Base-by-base conservation (phyloP, 2,797 vertebrate species). In the Lagothrix lagotricha region DNA sequence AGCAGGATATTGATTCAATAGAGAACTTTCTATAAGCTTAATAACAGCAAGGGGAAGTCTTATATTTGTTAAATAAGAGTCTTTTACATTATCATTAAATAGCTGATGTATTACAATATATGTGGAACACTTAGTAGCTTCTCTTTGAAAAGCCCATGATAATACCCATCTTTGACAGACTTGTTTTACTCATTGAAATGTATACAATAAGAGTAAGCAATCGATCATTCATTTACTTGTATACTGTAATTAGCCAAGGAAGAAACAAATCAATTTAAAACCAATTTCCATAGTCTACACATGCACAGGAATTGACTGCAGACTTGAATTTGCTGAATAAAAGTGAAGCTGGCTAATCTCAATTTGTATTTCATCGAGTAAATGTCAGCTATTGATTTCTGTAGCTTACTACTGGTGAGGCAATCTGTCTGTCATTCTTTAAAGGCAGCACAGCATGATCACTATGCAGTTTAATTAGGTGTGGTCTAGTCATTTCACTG, bases 281-380 rank as follows among this genome's bases (percentile, higher is more conserved):
- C 97, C 96, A 95, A 96, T 97, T 97, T 96, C 93, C 87, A 85
- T 98, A 98, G 97, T 93, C 97, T 88, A 44, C 3, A 4, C 90
- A 93, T 92, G 97, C 97, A 89, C 90, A 93, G 94, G 97, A 97
- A 98, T 98, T 98, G 98, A 98, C 98, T 98, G 94, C 95, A 96
- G 94, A 73, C 97, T 98, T 46, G 96, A 98, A 98, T 98, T 98
- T 98, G 98, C 97, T 96, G 98, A 98, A 97, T 97, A 94, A 96
- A 98, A 98, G 97, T 93, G 97, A 98, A 98, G 95, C 94, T 97
- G 97, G 95, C 98, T 98, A 98, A 98, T 98, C 97, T 98, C 97
- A 97, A 98, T 98, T 98, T 98, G 98, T 98, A 98, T 98, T 98
- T 98, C 98, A 98, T 98, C 72, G 98, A 98, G 96, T 98, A 98